These are phyloP conservation scores for Dioctria linearis DNA, from an alignment of 2,888 invertebrate genomes.

Conservation along the genomic window DNA sequence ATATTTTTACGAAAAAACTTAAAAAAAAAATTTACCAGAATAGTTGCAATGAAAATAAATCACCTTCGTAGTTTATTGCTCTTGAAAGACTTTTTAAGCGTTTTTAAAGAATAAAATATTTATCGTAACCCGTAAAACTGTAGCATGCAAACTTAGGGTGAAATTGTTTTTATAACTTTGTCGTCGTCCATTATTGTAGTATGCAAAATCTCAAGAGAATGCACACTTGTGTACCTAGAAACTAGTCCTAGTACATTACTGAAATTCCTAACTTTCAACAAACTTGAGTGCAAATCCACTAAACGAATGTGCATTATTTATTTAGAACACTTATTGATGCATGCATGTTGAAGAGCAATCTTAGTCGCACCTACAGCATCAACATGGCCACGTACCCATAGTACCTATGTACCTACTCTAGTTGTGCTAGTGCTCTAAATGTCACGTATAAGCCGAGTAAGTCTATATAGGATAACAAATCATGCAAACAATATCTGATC, in stretches of 20 bases:
- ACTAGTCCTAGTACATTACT: slow-evolving; percentile 18
- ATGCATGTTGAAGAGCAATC: not conserved
- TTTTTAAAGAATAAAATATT: not conserved
- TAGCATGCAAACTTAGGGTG: not conserved
- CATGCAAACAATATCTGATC: slow-evolving; percentile 52
- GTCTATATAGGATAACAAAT: slow-evolving; percentile 49
- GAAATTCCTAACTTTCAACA: slow-evolving; percentile 34
- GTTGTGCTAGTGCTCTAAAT: slow-evolving; percentile 26
- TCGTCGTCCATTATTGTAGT: slow-evolving; percentile 9
- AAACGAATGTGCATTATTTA: slow-evolving; percentile 45
- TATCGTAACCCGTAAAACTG: not conserved
- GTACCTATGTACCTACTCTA: slow-evolving; percentile 21
- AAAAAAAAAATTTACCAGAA: not conserved
- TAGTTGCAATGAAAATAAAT: not conserved
- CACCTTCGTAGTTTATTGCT: not conserved
- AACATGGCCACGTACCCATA: no score
- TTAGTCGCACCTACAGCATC: no score
- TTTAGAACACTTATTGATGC: slow-evolving; percentile 36
- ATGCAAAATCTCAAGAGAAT: not conserved
- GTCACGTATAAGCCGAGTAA: slow-evolving; percentile 45
- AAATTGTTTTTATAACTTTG: slow-evolving; percentile 17
- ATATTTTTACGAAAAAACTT: no score
- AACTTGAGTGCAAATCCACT: slow-evolving; percentile 38
- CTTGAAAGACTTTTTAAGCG: not conserved
- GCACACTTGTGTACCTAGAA: not conserved